Evolutionary conservation across 37 sponge, comb jelly and placozoan species (phyloP).

Genomic region (Aplysina aerophoba): DNA sequence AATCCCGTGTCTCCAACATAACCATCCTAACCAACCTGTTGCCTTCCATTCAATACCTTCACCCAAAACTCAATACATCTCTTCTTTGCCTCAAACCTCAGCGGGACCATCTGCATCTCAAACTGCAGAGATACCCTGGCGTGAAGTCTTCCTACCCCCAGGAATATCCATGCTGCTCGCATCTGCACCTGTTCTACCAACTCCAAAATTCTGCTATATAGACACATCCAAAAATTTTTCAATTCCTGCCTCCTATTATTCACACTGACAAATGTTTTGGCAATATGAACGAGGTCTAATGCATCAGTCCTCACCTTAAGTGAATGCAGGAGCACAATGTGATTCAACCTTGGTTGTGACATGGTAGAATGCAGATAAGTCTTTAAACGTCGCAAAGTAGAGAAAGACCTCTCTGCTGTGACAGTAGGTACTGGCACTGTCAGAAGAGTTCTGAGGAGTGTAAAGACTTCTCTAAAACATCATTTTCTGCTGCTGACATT

Average conservation of each 20-base stretch:
- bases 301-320: not conserved
- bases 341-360: constrained; percentile 42
- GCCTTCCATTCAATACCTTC: too few species aligned
- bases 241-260: not conserved
- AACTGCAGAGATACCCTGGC: too few species aligned
- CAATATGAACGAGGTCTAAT: not conserved
- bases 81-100: too few species aligned
- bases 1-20: too few species aligned
- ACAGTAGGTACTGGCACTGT: constrained; percentile 73
- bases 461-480: constrained; percentile 47
- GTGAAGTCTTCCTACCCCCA: too few species aligned
- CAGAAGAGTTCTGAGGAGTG: constrained; percentile 52
- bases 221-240: too few species aligned
- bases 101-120: too few species aligned
- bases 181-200: too few species aligned
- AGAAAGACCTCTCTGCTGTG: constrained; percentile 73
- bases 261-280: not conserved
- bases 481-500: constrained; percentile 20
- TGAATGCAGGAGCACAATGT: not conserved
- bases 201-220: too few species aligned
- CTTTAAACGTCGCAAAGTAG: constrained; percentile 44
- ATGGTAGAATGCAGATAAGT: constrained; percentile 58
- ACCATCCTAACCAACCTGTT: too few species aligned
- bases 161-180: too few species aligned
- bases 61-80: too few species aligned